Evolutionary conservation across 2,888 invertebrate species (phyloP).

Genomic region (Pharmacophagus antenor): DNA sequence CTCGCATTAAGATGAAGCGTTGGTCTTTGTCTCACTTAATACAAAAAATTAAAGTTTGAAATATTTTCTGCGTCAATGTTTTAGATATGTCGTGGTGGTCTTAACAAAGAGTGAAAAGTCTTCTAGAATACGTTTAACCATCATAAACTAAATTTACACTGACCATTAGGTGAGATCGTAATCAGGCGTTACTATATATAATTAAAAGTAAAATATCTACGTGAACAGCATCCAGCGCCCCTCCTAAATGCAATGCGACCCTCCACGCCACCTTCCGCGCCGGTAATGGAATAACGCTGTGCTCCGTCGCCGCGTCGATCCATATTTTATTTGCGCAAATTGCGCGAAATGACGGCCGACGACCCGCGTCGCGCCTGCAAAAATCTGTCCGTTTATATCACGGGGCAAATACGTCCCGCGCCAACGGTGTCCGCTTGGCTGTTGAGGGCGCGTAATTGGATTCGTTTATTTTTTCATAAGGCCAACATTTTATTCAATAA

Average conservation of each 20-base stretch:
- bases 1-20: no score
- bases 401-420: conserved; percentile 12
- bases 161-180: no score
- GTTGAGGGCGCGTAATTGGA: conserved; percentile 19
- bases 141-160: no score
- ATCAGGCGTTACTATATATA: no score
- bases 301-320: conserved; percentile 63
- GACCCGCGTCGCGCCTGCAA: conserved; percentile 64
- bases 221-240: conserved; percentile 33
- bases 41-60: no score
- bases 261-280: conserved; percentile 47
- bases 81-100: no score
- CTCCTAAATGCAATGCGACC: conserved; percentile 31
- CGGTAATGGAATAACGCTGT: conserved; percentile 76
- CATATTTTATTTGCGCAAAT: conserved; percentile 76
- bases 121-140: no score
- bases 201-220: not conserved
- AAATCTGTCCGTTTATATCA: conserved; percentile 36
- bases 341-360: conserved; percentile 63
- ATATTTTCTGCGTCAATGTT: no score
- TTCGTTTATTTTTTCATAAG: conserved; percentile 23
- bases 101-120: no score
- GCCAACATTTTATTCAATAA: no score
- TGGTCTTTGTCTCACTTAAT: no score
- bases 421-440: conserved; percentile 9